Conservation (phyloP, 2,797 vertebrate genomes). For the Enteromius afrohamiltoni region DNA sequence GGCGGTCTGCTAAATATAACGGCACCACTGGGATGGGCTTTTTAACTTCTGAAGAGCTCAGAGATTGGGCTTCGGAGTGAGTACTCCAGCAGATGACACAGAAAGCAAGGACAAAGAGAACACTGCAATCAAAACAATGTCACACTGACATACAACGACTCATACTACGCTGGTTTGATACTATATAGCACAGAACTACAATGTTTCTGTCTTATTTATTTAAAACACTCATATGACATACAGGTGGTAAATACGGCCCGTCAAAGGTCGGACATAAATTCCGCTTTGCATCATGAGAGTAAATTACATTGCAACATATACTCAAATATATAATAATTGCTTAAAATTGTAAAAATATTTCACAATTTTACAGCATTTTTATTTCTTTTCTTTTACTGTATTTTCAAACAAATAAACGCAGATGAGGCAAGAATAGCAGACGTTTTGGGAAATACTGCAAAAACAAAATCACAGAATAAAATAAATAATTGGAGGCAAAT, state of each 20-base stretch:
- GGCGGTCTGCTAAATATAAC: conserved; percentile 53
- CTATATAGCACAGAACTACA: neutral
- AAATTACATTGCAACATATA: neutral
- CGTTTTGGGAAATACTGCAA: too few relatives aligned
- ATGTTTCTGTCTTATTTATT: neutral
- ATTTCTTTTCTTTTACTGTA: too few relatives aligned
- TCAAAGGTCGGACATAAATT: too few relatives aligned
- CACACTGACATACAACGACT: neutral
- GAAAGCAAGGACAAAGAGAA: conserved; percentile 29
- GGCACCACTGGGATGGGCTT: neutral
- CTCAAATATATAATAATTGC: too few relatives aligned
- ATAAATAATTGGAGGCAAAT: too few relatives aligned
- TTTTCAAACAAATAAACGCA: too few relatives aligned
- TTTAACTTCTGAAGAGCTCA: conserved; percentile 17
- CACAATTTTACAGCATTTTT: too few relatives aligned
- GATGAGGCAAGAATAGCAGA: too few relatives aligned
- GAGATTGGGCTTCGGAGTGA: conserved; percentile 17
- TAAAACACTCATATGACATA: neutral
- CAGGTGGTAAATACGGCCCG: neutral
- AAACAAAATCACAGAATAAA: too few relatives aligned
- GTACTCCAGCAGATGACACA: conserved; percentile 21
- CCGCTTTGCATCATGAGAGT: neutral
- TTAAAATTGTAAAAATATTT: too few relatives aligned
- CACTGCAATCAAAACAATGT: neutral
- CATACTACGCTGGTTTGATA: neutral